Evolutionary conservation across 2,888 invertebrate genomes (phyloP).

Genomic region (Marasmarcha lunaedactyla): DNA sequence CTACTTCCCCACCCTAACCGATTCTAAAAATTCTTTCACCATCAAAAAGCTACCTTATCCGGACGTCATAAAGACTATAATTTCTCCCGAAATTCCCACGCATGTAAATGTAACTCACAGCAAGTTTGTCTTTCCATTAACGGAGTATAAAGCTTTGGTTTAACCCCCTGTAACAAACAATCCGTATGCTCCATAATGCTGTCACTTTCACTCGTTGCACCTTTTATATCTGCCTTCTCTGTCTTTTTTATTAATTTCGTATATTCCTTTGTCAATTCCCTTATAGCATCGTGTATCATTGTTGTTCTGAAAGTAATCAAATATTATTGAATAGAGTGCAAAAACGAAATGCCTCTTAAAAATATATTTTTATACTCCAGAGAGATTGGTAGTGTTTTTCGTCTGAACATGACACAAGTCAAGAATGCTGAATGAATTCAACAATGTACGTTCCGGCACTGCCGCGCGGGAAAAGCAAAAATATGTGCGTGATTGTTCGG

Average conservation of each 20-base stretch:
- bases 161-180: conserved; percentile 75
- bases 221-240: conserved; percentile 14
- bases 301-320: conserved; percentile 51
- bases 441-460: conserved; percentile 1
- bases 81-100: too few species aligned
- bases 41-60: too few species aligned
- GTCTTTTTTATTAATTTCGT: conserved; percentile 15
- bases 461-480: neutral
- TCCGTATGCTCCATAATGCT: conserved; percentile 58
- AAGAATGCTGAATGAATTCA: too few species aligned
- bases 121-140: conserved; percentile 81
- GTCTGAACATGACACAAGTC: too few species aligned
- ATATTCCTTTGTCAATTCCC: conserved; percentile 47
- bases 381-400: too few species aligned
- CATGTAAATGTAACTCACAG: conserved; percentile 80
- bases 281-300: conserved; percentile 70
- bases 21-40: too few species aligned
- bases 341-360: too few species aligned
- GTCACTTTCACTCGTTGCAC: conserved; percentile 17
- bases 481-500: neutral
- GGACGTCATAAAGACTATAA: too few species aligned
- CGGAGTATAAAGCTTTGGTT: conserved; percentile 77
- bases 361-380: too few species aligned
- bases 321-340: too few species aligned
- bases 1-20: too few species aligned